Evolutionary conservation across 2,888 invertebrate species (phyloP), one percentile per base, ranked within the genome.

Genomic region (Epirrhoe alternata): DNA sequence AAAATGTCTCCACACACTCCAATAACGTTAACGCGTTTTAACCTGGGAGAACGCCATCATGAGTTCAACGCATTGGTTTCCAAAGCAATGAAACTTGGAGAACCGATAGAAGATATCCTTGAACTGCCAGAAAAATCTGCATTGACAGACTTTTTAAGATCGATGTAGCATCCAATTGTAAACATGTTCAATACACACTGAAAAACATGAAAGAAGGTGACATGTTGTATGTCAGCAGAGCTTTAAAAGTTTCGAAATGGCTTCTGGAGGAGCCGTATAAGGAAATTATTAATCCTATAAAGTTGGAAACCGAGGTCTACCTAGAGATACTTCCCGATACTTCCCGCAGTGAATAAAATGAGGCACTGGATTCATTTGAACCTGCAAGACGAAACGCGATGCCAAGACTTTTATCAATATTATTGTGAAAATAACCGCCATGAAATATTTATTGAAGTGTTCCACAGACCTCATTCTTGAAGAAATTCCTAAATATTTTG

Each of bases 381-480:
- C 66, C 54, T 78, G 30, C 61, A 64, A 38, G 83, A 87, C 45
- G 42, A 77, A 6, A 8, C 68, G 16, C 77, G 81, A 64, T 86
- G 86, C 65, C 70, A 80, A 66, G 71, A 78, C 54, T 89, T 90
- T 72, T 90, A 86, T 69, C 66, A 77, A 57, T 80, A 84, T 72
- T 88, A 88, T 68, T 78, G 74, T 51, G 61, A 69, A 0, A 72
- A 64, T 12, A 69, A 83, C 57, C 56, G 56, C 56, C 12, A 56
- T 56, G 47, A 56, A 47, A 42, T 56, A 47, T 47, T 56, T 56
- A 33, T 31, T 56, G 6, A 56, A 56, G 14, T 56, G 56, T 33
- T 16, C 56, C 7, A 8, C 16, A 8, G 56, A 56, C 7, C 56
- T 56, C 31, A 56, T 56, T n/a, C 5, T 31, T 6, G 30, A 12